Base-by-base conservation (phyloP, 2,888 invertebrate species). In the Drosophila glabriapex region DNA sequence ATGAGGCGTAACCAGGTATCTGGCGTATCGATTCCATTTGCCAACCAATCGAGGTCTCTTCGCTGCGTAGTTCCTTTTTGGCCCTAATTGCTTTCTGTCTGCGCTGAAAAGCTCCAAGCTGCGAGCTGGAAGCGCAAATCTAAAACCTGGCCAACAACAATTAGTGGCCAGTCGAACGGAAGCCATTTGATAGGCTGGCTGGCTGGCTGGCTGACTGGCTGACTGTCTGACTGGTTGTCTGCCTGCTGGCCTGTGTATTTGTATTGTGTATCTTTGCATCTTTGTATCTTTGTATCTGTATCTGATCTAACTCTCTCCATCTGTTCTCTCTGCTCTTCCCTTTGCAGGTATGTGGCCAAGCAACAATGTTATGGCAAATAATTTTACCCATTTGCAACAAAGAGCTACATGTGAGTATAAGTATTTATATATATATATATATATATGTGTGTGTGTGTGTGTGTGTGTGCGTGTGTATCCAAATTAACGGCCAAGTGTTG, bases 401-500 rank as follows among this genome's bases (percentile, higher is more conserved):
- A 46, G 25, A 25, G 25, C 50, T 29, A 1, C 50, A 67, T 35
- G 69, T 78, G 59, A 63, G 50, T 50, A 28, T 19, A 25, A 19
- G 28, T 29, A 50, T 29, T 19, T 29, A 19, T 29, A 19, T 50
- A 10, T 49, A 2, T 16, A 4, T 25, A 3, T 49, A 1, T 16
- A 0, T 49, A 7, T 7, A 0, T 53, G 14, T 64, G 28, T 39
- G 37, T 46, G 22, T 69, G 41, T 31, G 35, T 53, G 64, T 56
- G 46, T 41, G 67, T 35, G 35, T 9, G 55, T 49, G 60, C 66
- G 46, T 73, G 61, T 76, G 35, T 68, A 69, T 58, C 37, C 78
- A 80, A 80, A 78, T 82, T 78, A 78, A 80, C 73, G 53, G 66
- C 59, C 73, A 62, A 80, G 50, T 71, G 58, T 60, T 56, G 80